Base-by-base conservation (phyloP, 2,888 invertebrate genomes). In the Ochlodes sylvanus region DNA sequence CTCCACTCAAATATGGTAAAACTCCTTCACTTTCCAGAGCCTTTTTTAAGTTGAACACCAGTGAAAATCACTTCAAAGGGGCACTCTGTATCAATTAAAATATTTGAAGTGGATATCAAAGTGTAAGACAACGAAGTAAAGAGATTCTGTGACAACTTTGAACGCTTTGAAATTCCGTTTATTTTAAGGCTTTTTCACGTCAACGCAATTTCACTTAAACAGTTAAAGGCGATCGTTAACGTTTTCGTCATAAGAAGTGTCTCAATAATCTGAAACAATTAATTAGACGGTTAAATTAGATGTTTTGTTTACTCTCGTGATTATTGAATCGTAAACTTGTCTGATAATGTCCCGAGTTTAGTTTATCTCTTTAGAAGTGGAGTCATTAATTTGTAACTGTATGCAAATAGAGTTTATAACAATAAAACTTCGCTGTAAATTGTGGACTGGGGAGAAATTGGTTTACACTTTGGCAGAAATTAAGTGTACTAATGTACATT, bases 21-120 rank as follows among this genome's bases (percentile, higher is more conserved):
- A 27, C 2, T 27, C 27, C 5, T 27, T 5, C 27, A 27, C 27
- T 19, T n/a, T 50, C 12, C 9, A 50, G 12, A 17, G 50, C 50
- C 50, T 83, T 85, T 83, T 81, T 83, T 84, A 87, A 86, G 27
- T 44, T 44, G 44, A 44, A 14, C n/a, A 44, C 12, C 14, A 15
- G 1, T 17, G 47, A 12, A 32, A 47, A 47, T 61, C 47, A 61
- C 12, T 34, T 61, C 47, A 61, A 61, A 61, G 47, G 52, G 15
- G 7, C 34, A 32, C n/a, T 47, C 47, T 15, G 12, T 50, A 68
- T 71, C 72, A 71, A 72, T 72, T 71, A 69, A 63, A 70, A 70
- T 62, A 69, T 65, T 72, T 68, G 12, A 67, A 72, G 50, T 50
- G 32, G 66, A 47, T 66, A 69, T 68, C 68, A 69, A 66, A 71